Evolutionary conservation across 1,140 invertebrate genomes (phyloP).

Genomic region (Drosophila ercepeae): DNA sequence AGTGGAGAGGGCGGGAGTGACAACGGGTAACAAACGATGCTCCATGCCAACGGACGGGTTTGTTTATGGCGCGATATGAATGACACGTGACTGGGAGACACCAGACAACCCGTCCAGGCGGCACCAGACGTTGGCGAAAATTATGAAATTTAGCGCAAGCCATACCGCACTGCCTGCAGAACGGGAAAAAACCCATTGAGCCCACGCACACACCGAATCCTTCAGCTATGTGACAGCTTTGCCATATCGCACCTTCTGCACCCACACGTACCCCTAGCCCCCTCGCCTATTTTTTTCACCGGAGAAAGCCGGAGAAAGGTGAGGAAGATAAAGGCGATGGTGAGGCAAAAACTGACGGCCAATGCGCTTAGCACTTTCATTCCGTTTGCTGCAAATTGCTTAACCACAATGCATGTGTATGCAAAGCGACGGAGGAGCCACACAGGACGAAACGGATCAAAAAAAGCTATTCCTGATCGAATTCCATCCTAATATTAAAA

Average conservation of each 20-base stretch:
- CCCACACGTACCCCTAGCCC: constrained; percentile 12
- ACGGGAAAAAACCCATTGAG: constrained; percentile 42
- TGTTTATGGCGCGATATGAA: constrained; percentile 77
- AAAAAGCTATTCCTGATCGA: too few relatives aligned
- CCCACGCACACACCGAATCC: constrained; percentile 15
- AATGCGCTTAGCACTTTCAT: constrained; percentile 79
- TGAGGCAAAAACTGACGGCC: constrained; percentile 53
- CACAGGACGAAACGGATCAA: background rate
- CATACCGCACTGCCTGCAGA: constrained; percentile 42
- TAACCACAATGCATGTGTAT: constrained; percentile 76
- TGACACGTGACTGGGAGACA: constrained; percentile 74
- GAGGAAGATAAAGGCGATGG: background rate
- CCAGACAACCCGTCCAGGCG: constrained; percentile 23
- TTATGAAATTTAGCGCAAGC: constrained; percentile 81
- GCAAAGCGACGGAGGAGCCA: constrained; percentile 21
- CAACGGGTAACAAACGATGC: constrained; percentile 64
- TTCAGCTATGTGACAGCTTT: constrained; percentile 58
- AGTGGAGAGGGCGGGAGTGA: background rate
- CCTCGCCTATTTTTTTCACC: background rate
- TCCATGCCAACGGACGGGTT: constrained; percentile 64
- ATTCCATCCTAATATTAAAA: too few relatives aligned
- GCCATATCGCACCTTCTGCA: constrained; percentile 75
- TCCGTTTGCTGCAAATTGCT: constrained; percentile 78
- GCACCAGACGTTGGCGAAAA: constrained; percentile 55
- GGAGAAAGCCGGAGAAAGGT: background rate